A percentile compares a stretch with the other conserved stretches of the same genome.
Conservation (phyloP, 1,140 invertebrate species). For the Papilio dardanus region DNA sequence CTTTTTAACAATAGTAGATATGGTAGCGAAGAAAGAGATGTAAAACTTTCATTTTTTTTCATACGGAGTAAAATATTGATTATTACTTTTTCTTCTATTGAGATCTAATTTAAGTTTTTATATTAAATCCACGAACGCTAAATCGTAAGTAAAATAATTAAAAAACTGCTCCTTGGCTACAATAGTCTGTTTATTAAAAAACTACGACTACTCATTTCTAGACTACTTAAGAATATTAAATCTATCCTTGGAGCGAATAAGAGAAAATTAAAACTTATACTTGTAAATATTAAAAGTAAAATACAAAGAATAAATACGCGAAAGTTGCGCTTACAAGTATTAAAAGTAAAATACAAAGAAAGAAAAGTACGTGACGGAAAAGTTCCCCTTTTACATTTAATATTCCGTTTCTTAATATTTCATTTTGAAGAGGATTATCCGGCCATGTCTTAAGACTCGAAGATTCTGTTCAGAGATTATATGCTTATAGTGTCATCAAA, state of each 20-base stretch:
- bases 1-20: no score
- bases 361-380: constrained; percentile 28
- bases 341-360: constrained; percentile 25
- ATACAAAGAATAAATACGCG: constrained; percentile 27
- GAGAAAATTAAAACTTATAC: constrained; percentile 7
- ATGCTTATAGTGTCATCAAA: constrained; percentile 30
- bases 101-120: no score
- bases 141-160: background rate
- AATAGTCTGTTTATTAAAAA: background rate
- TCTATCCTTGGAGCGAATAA: constrained; percentile 20
- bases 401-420: constrained; percentile 33
- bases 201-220: background rate
- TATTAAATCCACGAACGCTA: background rate
- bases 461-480: constrained; percentile 19
- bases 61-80: no score
- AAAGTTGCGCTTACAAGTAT: constrained; percentile 22
- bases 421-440: constrained; percentile 33
- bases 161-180: background rate
- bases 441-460: constrained; percentile 20
- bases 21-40: no score
- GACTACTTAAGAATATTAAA: constrained; percentile 25
- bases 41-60: no score
- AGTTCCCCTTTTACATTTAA: constrained; percentile 29
- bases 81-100: no score
- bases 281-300: constrained; percentile 22